Conservation (phyloP, 1,140 invertebrate genomes). For the Nylanderia fulva region DNA sequence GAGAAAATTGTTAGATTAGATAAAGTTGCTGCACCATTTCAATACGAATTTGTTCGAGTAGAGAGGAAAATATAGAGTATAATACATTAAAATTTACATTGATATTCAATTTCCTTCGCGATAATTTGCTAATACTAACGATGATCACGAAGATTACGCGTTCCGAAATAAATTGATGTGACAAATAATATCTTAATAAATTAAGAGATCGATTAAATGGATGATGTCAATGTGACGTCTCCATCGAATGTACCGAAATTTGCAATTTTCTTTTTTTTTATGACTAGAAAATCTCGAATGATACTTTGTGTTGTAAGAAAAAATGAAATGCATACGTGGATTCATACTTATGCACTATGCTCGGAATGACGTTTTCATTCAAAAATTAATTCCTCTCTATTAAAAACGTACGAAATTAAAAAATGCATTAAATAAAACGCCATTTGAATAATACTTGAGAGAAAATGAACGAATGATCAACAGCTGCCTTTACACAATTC, state of each 20-base stretch:
- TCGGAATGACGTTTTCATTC: constrained; percentile 27
- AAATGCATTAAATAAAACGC: constrained; percentile 8
- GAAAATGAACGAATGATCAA: neutral
- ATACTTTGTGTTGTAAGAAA: neutral
- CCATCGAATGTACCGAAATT: neutral
- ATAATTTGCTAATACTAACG: constrained; percentile 11
- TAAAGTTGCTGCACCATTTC: constrained; percentile 17
- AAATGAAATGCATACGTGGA: constrained; percentile 45
- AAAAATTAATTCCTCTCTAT: constrained; percentile 2
- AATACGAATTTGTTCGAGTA: constrained; percentile 23
- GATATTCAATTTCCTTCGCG: constrained; percentile 21
- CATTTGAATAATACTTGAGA: constrained; percentile 11
- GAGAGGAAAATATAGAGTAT: constrained; percentile 19
- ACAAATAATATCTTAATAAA: neutral
- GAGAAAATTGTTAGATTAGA: constrained; percentile 2
- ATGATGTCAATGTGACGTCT: neutral
- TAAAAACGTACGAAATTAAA: neutral
- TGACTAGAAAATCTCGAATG: neutral
- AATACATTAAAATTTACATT: constrained; percentile 47
- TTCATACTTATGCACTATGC: constrained; percentile 55
- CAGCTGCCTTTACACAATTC: neutral
- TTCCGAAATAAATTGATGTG: neutral
- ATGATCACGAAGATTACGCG: constrained; percentile 24
- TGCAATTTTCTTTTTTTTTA: neutral
- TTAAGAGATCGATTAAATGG: neutral